phyloP scores from a whole-genome alignment of 2,888 invertebrate genomes.

The Nycteola revayana region DNA sequence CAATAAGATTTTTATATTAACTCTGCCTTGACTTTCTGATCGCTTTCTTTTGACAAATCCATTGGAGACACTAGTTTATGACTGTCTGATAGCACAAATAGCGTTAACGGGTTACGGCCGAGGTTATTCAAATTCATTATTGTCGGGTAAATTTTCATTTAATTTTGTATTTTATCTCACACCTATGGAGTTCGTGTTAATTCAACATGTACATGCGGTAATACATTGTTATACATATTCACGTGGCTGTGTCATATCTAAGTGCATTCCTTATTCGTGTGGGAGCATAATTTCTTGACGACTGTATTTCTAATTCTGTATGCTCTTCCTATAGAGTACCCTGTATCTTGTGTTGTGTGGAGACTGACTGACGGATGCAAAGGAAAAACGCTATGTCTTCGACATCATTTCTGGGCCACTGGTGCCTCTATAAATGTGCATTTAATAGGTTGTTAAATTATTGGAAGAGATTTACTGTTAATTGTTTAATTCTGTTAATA shows the following conservation, averaged over 20 bases:
- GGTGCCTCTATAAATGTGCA: conserved; percentile 63
- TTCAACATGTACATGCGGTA: conserved; percentile 18
- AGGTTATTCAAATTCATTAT: too few species aligned
- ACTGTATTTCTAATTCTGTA: conserved; percentile 57
- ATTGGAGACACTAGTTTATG: too few species aligned
- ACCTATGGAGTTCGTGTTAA: too few species aligned
- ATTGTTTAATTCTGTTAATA: conserved; percentile 67
- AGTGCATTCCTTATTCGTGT: conserved; percentile 63
- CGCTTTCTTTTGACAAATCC: too few species aligned
- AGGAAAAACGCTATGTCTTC: conserved; percentile 16
- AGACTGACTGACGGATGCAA: conserved; percentile 33
- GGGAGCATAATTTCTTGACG: conserved; percentile 64
- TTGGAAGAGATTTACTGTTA: conserved; percentile 74
- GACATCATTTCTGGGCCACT: conserved; percentile 53
- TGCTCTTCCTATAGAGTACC: conserved; percentile 43
- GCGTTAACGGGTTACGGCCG: too few species aligned
- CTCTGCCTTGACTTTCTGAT: too few species aligned
- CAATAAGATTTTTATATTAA: too few species aligned
- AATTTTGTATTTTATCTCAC: too few species aligned
- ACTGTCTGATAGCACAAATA: too few species aligned
- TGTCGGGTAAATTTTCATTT: too few species aligned
- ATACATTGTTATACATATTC: conserved; percentile 30
- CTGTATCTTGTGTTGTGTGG: conserved; percentile 29
- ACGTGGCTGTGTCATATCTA: conserved; percentile 73
- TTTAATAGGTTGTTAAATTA: conserved; percentile 79